Evolutionary conservation across 2,888 invertebrate genomes (phyloP).

Genomic region (Lochmaea capreae): DNA sequence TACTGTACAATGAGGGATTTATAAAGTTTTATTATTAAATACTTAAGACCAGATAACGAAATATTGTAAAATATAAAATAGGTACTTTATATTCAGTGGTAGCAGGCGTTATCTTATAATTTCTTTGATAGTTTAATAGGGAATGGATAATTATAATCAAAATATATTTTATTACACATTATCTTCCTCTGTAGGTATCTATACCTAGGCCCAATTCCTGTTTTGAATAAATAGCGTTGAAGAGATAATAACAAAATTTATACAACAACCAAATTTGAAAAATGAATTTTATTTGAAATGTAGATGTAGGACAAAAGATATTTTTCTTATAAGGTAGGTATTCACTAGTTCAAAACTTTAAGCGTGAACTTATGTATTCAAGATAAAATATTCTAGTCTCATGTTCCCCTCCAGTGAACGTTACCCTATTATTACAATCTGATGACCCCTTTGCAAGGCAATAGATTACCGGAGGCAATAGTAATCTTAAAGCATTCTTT

Average conservation of each 20-base stretch:
- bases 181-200: no score
- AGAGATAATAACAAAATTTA: constrained; percentile 7
- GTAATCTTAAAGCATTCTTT: constrained; percentile 44
- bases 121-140: no score
- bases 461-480: constrained; percentile 52
- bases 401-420: constrained; percentile 61
- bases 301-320: constrained; percentile 58
- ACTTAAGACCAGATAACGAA: no score
- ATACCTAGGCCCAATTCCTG: no score
- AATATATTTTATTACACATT: no score
- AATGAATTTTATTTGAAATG: constrained; percentile 55
- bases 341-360: constrained; percentile 41
- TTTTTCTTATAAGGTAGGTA: constrained; percentile 48
- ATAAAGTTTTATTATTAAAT: no score
- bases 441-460: constrained; percentile 60
- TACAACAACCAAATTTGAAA: constrained; percentile 3
- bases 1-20: no score
- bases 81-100: no score
- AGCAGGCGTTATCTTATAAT: no score
- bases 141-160: no score
- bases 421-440: constrained; percentile 64
- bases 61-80: no score
- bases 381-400: constrained; percentile 63
- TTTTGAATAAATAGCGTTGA: constrained; percentile 6
- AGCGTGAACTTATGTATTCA: constrained; percentile 57